phyloP scores from a whole-genome alignment of 2,113 vertebrate species.

The Syngnathus floridae region DNA sequence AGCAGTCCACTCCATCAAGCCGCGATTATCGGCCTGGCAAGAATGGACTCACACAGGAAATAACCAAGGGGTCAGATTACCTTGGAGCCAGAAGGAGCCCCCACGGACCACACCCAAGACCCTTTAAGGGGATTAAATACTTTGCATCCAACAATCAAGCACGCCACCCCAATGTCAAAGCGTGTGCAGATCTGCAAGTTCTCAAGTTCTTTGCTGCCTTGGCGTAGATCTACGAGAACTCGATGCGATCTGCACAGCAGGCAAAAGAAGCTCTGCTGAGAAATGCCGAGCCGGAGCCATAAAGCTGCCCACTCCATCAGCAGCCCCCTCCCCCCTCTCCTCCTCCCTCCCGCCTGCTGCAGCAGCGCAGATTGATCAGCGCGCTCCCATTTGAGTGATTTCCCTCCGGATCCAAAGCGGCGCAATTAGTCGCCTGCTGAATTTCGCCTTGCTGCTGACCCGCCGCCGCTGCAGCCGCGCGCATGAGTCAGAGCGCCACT shows the following conservation, averaged over 20 bases:
- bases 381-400: slow-evolving; percentile 61
- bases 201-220: background rate
- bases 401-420: slow-evolving; percentile 61
- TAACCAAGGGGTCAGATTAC: background rate
- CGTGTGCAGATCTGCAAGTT: no score
- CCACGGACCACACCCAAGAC: background rate
- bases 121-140: background rate
- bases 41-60: background rate
- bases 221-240: background rate
- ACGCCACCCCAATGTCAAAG: background rate
- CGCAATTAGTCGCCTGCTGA: slow-evolving; percentile 57
- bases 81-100: background rate
- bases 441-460: slow-evolving; percentile 42
- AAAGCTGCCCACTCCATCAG: slow-evolving; percentile 63
- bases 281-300: slow-evolving; percentile 48
- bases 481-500: slow-evolving; percentile 46
- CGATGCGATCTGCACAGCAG: slow-evolving; percentile 3
- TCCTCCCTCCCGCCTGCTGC: background rate
- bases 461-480: slow-evolving; percentile 7
- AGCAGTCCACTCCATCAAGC: background rate
- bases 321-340: background rate
- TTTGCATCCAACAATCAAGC: background rate
- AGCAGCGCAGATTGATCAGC: slow-evolving; percentile 58
- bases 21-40: background rate
- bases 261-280: slow-evolving; percentile 27